Evolutionary conservation across 2,797 vertebrate genomes (phyloP), one percentile per base, ranked within the genome.

Genomic region (Diplodus puntazzo): DNA sequence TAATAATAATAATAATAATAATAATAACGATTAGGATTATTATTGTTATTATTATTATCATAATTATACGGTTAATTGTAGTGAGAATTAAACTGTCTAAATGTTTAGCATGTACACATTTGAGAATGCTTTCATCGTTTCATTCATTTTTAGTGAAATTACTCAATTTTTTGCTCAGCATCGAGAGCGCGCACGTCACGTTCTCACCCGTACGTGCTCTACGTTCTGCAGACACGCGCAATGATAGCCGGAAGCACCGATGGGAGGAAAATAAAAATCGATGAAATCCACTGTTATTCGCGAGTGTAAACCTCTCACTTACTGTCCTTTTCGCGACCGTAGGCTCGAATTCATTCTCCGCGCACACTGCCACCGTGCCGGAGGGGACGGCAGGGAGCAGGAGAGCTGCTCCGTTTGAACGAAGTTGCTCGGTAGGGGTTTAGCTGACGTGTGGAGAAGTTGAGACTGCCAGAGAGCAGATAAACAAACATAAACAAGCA

Each of bases 241-340:
- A 77, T 89, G 93, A 89, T 92, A 95, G 92, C 95, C 95, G 95
- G 95, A 96, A 96, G 95, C 93, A 87, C 92, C 91, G 90, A 94
- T 88, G 90, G 86, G 83, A 91, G 93, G 89, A 95, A 94, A 94
- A 93, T 92, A 94, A 90, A 94, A 90, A 91, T 94, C 93, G 92
- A 94, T 92, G 63, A 84, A 91, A 91, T 88, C 72, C 83, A 73
- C 74, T 81, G 86, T 88, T 64, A 61, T 86, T 87, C 72, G 86
- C 80, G 78, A 90, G 81, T 81, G 68, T 78, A 87, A 87, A 88
- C 54, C 84, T 84, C 62, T 77, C 72, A 76, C 68, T 69, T 73
- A 48, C 46, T 79, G 82, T 73, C 73, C 30, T 77, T 81, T 86
- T 79, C 18, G 69, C 86, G 76, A 76, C 58, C 87, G 67, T 50